Conservation (phyloP, 2,113 vertebrate species). For the Alouatta palliata region DNA sequence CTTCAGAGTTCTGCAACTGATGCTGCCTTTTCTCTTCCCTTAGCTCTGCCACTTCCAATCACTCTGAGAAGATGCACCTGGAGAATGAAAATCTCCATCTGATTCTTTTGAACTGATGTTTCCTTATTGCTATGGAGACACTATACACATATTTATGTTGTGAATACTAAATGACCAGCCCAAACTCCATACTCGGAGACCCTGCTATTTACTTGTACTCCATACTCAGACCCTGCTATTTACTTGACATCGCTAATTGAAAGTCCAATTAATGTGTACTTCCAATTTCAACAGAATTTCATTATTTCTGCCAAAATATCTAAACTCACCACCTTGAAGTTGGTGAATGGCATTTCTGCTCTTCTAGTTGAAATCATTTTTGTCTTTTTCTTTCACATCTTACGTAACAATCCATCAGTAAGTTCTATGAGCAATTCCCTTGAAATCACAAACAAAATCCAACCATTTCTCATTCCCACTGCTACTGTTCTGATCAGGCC, state of each 20-base stretch:
- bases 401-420: neutral
- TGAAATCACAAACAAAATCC: neutral
- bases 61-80: too few species aligned
- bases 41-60: neutral
- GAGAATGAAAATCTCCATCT: neutral
- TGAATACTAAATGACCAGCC: neutral
- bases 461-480: neutral
- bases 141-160: too few species aligned
- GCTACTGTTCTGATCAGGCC: neutral
- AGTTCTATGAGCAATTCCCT: neutral
- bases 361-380: neutral
- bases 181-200: neutral
- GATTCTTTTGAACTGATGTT: neutral
- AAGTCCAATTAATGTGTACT: neutral
- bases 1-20: neutral
- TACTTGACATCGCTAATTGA: neutral
- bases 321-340: neutral
- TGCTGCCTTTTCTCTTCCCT: neutral
- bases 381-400: neutral
- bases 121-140: neutral
- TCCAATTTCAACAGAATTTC: neutral
- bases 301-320: neutral
- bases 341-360: neutral
- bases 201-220: neutral
- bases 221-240: neutral